Evolutionary conservation across 2,113 vertebrate species (phyloP), one percentile per base, ranked within the genome.

Genomic region (Meriones unguiculatus): DNA sequence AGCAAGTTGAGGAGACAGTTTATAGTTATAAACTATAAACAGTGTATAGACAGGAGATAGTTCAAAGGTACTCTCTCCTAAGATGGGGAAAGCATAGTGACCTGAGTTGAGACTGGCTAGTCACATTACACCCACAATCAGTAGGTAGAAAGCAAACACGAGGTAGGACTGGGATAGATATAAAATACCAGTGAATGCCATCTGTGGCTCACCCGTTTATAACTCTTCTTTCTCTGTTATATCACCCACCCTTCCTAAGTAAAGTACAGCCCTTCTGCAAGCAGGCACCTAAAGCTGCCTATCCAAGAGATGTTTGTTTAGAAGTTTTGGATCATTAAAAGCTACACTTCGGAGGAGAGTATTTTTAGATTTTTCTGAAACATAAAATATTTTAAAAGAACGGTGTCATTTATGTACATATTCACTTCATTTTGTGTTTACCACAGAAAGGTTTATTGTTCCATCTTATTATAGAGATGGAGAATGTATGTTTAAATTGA

Each of bases 401-500:
- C 18, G 6, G 7, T 13, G 0, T 0, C 25, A 72, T 25, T 82
- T 67, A 38, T 4, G 69, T 2, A 46, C 28, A n/a, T 5, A 72
- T 77, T 65, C 22, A 52, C n/a, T 89, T 82, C 81, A 77, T 67
- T 85, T 86, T 17, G 17, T 10, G 67, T 52, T 89, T 94, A 76
- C 9, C 35, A 69, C 14, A 59, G 6, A 65, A 15, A 38, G 1
- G 9, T 73, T 41, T 77, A 82, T 57, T 41, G 2, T 69, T 89
- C 20, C 50, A 70, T 87, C 84, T 89, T 67, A 78, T 94, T 90
- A 59, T 52, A 84, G 5, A 87, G 50, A 32, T 85, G 2, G n/a
- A 41, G 70, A 87, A 87, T 52, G 38, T n/a, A 12, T 87, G 18
- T 59, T 80, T 69, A 38, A 87, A 67, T 95, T 24, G 10, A 77